Conservation (phyloP, 2,113 vertebrate species). For the Malaclemys terrapin region DNA sequence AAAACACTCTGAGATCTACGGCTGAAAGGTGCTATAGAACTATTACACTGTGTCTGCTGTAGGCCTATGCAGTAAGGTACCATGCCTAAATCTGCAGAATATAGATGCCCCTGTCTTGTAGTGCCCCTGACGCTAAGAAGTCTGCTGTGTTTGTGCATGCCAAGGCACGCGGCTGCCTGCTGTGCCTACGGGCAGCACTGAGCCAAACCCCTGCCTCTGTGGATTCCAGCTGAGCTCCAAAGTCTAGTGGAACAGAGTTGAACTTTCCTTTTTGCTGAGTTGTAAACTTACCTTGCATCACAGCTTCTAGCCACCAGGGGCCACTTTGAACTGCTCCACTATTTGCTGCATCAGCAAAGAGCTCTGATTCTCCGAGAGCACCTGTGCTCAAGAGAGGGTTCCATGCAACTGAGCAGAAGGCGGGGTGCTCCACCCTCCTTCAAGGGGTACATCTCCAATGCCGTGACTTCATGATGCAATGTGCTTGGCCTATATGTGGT, state of each 20-base stretch:
- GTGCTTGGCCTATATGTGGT: background rate
- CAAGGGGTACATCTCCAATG: background rate
- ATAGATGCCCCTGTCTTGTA: background rate
- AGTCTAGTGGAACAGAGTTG: background rate
- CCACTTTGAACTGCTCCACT: background rate
- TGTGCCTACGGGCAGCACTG: no score
- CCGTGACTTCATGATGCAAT: background rate
- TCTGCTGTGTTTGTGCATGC: accelerated
- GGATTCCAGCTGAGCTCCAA: background rate
- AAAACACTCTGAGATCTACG: background rate
- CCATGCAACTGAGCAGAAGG: background rate
- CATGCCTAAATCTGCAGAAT: background rate
- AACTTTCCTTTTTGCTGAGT: background rate
- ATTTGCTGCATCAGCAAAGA: background rate
- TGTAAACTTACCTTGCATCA: background rate
- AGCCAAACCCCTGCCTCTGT: background rate
- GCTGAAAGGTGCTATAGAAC: background rate
- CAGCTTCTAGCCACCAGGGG: conserved; percentile 34
- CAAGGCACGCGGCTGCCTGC: background rate
- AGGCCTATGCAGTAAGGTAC: background rate
- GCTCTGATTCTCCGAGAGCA: background rate
- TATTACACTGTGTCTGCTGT: background rate
- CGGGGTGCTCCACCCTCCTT: background rate
- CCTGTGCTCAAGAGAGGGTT: accelerated
- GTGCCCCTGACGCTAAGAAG: background rate